These are phyloP conservation scores for Apis mellifera DNA, from an alignment of 1,140 invertebrate species.

Conservation along the genomic window DNA sequence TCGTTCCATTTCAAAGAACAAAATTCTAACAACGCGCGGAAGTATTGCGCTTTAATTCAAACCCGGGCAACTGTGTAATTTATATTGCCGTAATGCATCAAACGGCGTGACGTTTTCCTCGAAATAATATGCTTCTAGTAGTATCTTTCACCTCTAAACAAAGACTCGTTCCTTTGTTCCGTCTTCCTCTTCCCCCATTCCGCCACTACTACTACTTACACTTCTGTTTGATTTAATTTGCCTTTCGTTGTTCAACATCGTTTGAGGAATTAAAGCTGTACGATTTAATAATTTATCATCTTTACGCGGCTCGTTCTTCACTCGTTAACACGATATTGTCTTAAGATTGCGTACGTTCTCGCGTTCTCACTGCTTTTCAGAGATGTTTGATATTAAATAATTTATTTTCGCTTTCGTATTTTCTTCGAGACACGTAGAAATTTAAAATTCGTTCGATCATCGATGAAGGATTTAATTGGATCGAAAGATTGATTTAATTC, in stretches of 20 bases:
- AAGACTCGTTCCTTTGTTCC: slow-evolving; percentile 45
- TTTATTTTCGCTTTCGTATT: neutral
- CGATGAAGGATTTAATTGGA: neutral
- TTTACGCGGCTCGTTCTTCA: neutral
- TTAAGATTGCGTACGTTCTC: neutral
- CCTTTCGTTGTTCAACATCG: slow-evolving; percentile 34
- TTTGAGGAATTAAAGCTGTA: slow-evolving; percentile 18
- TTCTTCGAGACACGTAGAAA: no score
- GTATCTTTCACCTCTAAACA: slow-evolving; percentile 35
- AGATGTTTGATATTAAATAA: slow-evolving; percentile 22
- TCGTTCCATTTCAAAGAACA: neutral
- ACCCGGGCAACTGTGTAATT: slow-evolving; percentile 65
- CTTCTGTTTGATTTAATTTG: slow-evolving; percentile 33
- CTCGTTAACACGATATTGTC: neutral
- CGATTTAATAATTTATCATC: slow-evolving; percentile 39
- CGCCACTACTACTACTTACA: neutral
- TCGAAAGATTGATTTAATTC: no score
- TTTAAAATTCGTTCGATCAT: no score
- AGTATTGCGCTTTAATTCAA: slow-evolving; percentile 54
- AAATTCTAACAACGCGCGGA: neutral
- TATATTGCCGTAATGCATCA: slow-evolving; percentile 72
- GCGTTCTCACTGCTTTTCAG: neutral
- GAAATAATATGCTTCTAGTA: slow-evolving; percentile 56
- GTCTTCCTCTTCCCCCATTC: neutral
- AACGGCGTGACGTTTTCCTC: slow-evolving; percentile 57